Conservation (phyloP, 1,140 invertebrate species). For the Acromyrmex charruanus region DNA sequence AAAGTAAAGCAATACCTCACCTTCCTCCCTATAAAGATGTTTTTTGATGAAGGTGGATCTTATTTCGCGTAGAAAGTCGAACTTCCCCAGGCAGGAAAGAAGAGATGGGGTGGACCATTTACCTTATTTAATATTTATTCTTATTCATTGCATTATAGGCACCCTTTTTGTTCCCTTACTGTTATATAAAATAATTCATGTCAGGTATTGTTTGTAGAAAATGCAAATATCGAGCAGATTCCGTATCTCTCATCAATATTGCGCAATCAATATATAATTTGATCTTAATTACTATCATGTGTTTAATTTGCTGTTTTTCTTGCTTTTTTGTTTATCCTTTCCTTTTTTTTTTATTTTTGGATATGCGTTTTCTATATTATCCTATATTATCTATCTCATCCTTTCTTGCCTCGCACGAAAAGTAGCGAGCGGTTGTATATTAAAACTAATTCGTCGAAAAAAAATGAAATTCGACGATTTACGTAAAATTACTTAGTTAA, state of each 20-base stretch:
- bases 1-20: too few species aligned
- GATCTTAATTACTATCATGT: constrained; percentile 44
- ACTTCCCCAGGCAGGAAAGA: too few species aligned
- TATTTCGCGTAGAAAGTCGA: too few species aligned
- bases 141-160: not conserved
- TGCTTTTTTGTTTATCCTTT: not conserved
- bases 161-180: not conserved
- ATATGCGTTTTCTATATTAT: constrained; percentile 23
- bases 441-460: constrained; percentile 37
- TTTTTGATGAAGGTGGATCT: too few species aligned
- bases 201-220: constrained; percentile 6
- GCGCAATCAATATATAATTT: constrained; percentile 57
- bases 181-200: not conserved
- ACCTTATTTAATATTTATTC: constrained; percentile 22
- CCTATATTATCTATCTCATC: not conserved
- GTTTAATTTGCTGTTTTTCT: constrained; percentile 44
- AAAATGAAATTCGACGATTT: constrained; percentile 20
- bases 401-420: constrained; percentile 25
- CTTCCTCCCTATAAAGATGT: too few species aligned
- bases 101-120: too few species aligned
- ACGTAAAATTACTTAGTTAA: constrained; percentile 12
- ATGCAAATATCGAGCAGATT: constrained; percentile 58
- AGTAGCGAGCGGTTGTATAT: not conserved
- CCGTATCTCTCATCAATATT: constrained; percentile 68
- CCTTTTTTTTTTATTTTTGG: constrained; percentile 18